phyloP scores from a whole-genome alignment of 2,113 vertebrate genomes.

The Bagarius yarrelli region DNA sequence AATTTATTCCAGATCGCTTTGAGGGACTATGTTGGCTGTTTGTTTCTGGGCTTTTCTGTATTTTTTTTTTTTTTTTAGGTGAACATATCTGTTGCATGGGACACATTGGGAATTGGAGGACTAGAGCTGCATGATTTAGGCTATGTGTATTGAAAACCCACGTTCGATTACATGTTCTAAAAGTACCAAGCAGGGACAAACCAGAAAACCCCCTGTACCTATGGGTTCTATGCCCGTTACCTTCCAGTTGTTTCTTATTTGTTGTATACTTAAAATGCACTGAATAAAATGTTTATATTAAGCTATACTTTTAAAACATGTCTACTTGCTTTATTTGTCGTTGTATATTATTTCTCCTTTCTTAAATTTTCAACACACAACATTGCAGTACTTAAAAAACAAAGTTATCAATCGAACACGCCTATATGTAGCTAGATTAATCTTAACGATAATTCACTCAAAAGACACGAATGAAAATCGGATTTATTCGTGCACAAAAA shows the following conservation, averaged over 20 bases:
- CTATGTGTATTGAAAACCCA: constrained; percentile 91
- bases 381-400: neutral
- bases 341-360: constrained; percentile 1
- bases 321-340: constrained; percentile 54
- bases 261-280: constrained; percentile 98
- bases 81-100: constrained; percentile 97
- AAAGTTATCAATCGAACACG: too few species aligned
- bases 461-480: too few species aligned
- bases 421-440: too few species aligned
- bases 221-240: constrained; percentile 79
- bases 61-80: constrained; percentile 22
- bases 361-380: neutral
- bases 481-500: too few species aligned
- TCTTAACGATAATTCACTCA: too few species aligned
- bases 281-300: constrained; percentile 97
- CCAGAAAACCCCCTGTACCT: constrained; percentile 76
- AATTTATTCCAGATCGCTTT: constrained; percentile 84
- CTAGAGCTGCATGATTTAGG: constrained; percentile 98
- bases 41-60: constrained; percentile 43
- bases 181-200: constrained; percentile 74
- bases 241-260: constrained; percentile 96
- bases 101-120: constrained; percentile 88
- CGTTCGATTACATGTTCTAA: constrained; percentile 90
- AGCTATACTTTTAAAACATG: constrained; percentile 81
- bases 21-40: constrained; percentile 64